Evolutionary conservation across 1,140 invertebrate genomes (phyloP).

Genomic region (Calephelis nemesis): DNA sequence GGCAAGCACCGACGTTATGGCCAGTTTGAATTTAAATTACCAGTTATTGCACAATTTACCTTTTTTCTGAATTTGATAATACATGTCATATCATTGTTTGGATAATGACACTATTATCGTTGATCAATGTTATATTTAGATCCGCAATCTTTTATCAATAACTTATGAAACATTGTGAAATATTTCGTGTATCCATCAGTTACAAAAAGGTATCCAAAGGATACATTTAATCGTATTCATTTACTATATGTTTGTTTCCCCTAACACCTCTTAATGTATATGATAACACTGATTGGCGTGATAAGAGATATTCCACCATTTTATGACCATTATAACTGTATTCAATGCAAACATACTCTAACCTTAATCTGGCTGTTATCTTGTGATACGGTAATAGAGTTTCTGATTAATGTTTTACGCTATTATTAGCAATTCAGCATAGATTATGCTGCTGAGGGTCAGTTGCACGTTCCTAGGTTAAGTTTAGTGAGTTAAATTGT

Average conservation of each 20-base stretch:
- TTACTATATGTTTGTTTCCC: background rate
- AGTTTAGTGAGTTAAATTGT: no score
- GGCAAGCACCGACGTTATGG: no score
- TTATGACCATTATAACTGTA: slow-evolving; percentile 19
- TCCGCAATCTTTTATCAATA: no score
- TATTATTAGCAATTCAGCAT: no score
- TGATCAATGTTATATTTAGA: background rate
- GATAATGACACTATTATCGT: background rate
- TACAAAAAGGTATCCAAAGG: background rate
- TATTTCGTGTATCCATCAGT: background rate
- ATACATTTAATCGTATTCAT: background rate
- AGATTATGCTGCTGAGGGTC: no score
- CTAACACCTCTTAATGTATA: slow-evolving; percentile 1
- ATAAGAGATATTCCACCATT: background rate
- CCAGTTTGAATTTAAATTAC: no score
- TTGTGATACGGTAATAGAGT: slow-evolving; percentile 2
- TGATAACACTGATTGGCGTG: slow-evolving; percentile 16
- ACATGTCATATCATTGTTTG: no score
- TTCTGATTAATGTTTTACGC: background rate
- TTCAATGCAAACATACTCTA: slow-evolving; percentile 22
- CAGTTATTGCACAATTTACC: no score
- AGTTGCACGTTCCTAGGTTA: no score
- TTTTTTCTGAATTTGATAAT: no score
- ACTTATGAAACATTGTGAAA: background rate
- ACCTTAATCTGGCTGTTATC: background rate